These are phyloP conservation scores for Ceratosolen fusciceps DNA, from an alignment of 1,140 invertebrate species.

Conservation along the genomic window DNA sequence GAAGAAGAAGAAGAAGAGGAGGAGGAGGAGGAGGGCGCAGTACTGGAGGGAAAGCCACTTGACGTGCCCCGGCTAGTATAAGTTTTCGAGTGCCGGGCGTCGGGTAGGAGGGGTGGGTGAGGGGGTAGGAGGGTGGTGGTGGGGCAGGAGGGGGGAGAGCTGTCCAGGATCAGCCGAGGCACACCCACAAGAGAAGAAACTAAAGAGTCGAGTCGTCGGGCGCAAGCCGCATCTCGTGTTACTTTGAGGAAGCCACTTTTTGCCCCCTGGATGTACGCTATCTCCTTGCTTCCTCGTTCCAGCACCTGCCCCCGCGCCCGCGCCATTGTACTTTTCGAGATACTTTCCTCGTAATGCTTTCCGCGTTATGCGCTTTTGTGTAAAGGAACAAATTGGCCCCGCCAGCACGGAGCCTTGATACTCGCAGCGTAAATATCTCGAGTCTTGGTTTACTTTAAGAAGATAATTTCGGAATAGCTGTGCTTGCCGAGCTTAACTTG, in stretches of 20 bases:
- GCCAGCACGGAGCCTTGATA: background rate
- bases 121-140: background rate
- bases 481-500: too few relatives aligned
- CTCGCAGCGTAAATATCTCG: background rate
- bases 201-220: background rate
- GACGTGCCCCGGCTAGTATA: background rate
- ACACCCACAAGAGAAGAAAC: constrained; percentile 21
- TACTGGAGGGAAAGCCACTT: constrained; percentile 33
- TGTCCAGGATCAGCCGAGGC: constrained; percentile 38
- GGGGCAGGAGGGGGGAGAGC: constrained; percentile 11
- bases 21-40: too few relatives aligned
- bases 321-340: background rate
- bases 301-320: too few relatives aligned
- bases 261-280: background rate
- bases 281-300: background rate
- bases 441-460: background rate
- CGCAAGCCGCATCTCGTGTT: constrained; percentile 31
- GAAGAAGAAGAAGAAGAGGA: too few relatives aligned
- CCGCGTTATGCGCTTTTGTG: background rate
- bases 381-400: background rate
- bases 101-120: background rate
- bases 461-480: too few relatives aligned
- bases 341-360: background rate
- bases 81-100: too few relatives aligned
- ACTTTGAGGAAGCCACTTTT: constrained; percentile 27